Percentiles rank a stretch among this genome's conserved stretches.
These are phyloP conservation scores for Panulirus ornatus DNA, from an alignment of 1,140 invertebrate species.

Conservation along the genomic window DNA sequence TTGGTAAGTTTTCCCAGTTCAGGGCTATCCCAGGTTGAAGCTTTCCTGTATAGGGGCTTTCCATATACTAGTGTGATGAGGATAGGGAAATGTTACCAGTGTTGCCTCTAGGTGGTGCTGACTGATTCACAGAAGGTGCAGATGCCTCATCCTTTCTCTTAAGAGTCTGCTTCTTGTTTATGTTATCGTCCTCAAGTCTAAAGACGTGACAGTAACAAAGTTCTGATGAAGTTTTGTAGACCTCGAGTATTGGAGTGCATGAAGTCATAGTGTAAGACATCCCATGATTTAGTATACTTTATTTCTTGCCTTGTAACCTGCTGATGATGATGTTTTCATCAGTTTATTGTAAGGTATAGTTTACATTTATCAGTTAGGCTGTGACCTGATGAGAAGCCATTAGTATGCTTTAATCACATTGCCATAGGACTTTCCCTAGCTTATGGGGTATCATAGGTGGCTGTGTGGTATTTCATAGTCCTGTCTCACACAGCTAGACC, in stretches of 20 bases:
- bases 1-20: not conserved
- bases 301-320: not conserved
- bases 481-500: not conserved
- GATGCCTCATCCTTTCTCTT: not conserved
- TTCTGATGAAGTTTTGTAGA: not conserved
- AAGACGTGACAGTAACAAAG: constrained; percentile 24
- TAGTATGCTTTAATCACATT: constrained; percentile 6
- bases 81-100: not conserved
- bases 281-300: not conserved
- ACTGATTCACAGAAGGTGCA: constrained; percentile 29
- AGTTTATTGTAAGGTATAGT: not conserved
- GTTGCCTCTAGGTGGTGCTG: constrained; percentile 43
- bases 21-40: constrained; percentile 11
- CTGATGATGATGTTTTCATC: not conserved
- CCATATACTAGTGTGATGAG: not conserved
- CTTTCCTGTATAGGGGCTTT: constrained; percentile 17
- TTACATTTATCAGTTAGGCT: not conserved
- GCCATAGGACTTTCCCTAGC: not conserved
- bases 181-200: constrained; percentile 32
- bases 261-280: not conserved
- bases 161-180: constrained; percentile 24
- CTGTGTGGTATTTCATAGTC: not conserved
- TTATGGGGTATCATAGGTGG: not conserved
- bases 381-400: not conserved
- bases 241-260: not conserved